Conservation (phyloP, 2,113 vertebrate species). For the Aegotheles bennettii region DNA sequence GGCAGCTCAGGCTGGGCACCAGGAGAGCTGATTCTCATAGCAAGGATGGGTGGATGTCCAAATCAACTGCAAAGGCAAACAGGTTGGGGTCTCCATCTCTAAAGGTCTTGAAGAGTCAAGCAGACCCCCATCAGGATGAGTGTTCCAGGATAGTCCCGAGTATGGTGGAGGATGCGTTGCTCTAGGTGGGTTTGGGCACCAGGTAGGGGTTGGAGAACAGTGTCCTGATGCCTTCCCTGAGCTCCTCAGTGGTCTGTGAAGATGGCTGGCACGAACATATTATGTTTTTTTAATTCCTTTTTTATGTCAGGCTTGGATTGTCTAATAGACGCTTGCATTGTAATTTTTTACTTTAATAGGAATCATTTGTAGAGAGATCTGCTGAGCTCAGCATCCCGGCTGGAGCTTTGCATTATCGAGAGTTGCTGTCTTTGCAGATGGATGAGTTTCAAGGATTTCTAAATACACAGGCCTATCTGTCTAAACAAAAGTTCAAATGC, state of each 20-base stretch:
- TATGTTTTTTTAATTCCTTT: constrained; percentile 16
- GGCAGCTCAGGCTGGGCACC: background rate
- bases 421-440: constrained; percentile 58
- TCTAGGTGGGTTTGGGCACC: background rate
- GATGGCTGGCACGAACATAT: background rate
- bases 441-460: constrained; percentile 62
- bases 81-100: background rate
- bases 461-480: constrained; percentile 52
- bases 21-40: background rate
- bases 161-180: background rate
- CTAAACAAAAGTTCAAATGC: constrained; percentile 61
- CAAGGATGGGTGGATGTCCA: background rate
- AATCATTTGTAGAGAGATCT: constrained; percentile 56
- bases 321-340: constrained; percentile 48
- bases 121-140: background rate
- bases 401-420: constrained; percentile 49
- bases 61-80: too few species aligned
- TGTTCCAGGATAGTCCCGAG: background rate
- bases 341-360: constrained; percentile 67
- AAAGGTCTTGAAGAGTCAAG: background rate
- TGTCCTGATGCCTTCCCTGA: background rate
- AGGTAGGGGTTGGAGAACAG: fast-evolving
- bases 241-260: background rate
- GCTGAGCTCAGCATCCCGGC: constrained; percentile 50
- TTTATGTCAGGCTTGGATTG: constrained; percentile 30